phyloP scores from a whole-genome alignment of 2,888 invertebrate species.

The Leptinotarsa peninsularis region DNA sequence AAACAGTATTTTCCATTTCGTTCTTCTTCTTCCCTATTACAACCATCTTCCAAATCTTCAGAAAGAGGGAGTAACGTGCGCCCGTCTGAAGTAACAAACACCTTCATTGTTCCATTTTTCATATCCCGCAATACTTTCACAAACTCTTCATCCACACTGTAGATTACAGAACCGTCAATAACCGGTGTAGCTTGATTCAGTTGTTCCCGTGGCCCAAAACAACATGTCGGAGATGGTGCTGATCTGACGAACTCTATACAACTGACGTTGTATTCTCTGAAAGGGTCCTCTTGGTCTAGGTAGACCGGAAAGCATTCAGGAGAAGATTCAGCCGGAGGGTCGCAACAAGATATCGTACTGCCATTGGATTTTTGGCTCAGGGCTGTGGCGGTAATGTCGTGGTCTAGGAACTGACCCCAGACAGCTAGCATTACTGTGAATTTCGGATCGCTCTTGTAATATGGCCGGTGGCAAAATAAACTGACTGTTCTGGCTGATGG shows the following conservation, averaged over 20 bases:
- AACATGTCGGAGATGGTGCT: constrained; percentile 81
- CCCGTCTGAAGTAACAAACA: constrained; percentile 74
- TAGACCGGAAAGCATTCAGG: constrained; percentile 86
- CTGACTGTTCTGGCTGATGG: constrained; percentile 85
- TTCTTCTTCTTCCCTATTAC: constrained; percentile 78
- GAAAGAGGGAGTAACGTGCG: constrained; percentile 79
- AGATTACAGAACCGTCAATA: constrained; percentile 87
- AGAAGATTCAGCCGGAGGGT: constrained; percentile 65
- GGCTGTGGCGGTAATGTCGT: constrained; percentile 88
- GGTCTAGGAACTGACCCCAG: constrained; percentile 90
- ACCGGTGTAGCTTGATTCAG: constrained; percentile 85
- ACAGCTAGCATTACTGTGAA: constrained; percentile 89
- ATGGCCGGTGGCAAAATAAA: constrained; percentile 78
- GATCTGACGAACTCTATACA: constrained; percentile 91
- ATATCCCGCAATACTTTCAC: constrained; percentile 68
- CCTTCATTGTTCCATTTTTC: constrained; percentile 73
- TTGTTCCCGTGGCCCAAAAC: constrained; percentile 85
- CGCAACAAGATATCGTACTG: constrained; percentile 79
- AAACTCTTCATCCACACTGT: constrained; percentile 74
- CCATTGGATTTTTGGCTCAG: constrained; percentile 80
- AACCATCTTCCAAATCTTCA: constrained; percentile 79
- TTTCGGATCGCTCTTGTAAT: constrained; percentile 78
- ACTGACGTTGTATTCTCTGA: constrained; percentile 73
- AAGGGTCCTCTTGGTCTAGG: constrained; percentile 77
- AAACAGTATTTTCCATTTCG: constrained; percentile 84